phyloP scores from a whole-genome alignment of 1,140 invertebrate species.

The Mamestra configurata region DNA sequence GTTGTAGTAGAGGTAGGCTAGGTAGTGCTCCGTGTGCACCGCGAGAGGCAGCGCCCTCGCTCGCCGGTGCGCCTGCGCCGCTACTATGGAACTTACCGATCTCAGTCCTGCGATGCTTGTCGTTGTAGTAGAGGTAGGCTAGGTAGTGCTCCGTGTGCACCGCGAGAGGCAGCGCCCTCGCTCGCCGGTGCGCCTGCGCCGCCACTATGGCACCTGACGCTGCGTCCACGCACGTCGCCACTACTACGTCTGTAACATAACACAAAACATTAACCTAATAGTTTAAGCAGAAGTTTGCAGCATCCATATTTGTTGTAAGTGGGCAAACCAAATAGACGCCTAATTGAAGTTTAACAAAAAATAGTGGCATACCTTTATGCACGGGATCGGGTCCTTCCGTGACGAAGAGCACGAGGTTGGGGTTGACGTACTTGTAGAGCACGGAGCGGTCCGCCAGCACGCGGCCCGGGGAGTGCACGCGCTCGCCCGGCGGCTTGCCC shows the following conservation, averaged over 20 bases:
- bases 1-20: no score
- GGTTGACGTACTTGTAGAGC: slow-evolving; percentile 99
- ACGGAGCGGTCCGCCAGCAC: slow-evolving; percentile 98
- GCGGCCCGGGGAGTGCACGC: slow-evolving; percentile 98
- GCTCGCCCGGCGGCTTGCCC: slow-evolving; percentile 93
- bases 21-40: no score
- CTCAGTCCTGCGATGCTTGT: slow-evolving; percentile 94
- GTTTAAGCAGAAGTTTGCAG: no score
- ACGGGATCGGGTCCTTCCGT: slow-evolving; percentile 93
- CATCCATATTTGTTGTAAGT: no score
- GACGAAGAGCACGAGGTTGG: slow-evolving; percentile 96
- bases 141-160: slow-evolving; percentile 99
- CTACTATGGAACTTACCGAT: slow-evolving; percentile 35
- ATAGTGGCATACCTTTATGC: slow-evolving; percentile 90
- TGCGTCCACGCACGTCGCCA: slow-evolving; percentile 96
- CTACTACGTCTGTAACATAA: slow-evolving; percentile 80
- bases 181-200: slow-evolving; percentile 93
- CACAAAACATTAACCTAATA: no score
- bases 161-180: slow-evolving; percentile 94
- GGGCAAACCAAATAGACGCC: no score
- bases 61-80: no score
- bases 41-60: no score
- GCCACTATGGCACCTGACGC: slow-evolving; percentile 95
- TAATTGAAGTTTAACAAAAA: background rate
- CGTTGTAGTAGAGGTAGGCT: slow-evolving; percentile 98